phyloP scores from a whole-genome alignment of 2,113 vertebrate species.

The Acrocephalus arundinaceus region DNA sequence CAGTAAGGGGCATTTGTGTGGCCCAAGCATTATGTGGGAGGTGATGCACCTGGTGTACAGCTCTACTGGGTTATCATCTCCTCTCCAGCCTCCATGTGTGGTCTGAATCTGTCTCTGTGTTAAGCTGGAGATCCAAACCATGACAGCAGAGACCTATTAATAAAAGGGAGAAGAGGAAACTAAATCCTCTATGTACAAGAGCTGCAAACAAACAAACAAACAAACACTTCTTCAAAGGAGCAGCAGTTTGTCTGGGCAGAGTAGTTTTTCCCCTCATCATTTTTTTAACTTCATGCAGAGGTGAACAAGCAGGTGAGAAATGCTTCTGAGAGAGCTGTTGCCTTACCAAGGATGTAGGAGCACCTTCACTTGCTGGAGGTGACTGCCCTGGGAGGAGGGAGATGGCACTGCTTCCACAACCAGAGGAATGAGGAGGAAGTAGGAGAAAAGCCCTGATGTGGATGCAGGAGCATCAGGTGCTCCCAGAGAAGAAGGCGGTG shows the following conservation, averaged over 20 bases:
- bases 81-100: background rate
- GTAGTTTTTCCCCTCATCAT: rapidly evolving
- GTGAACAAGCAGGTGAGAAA: background rate
- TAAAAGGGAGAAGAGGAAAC: background rate
- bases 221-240: background rate
- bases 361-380: background rate
- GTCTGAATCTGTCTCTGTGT: background rate
- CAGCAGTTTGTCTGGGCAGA: background rate
- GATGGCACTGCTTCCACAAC: rapidly evolving
- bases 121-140: rapidly evolving
- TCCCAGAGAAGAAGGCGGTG: background rate
- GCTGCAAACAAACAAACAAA: background rate
- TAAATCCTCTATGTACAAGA: rapidly evolving
- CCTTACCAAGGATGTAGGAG: background rate
- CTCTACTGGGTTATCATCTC: background rate
- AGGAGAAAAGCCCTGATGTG: background rate
- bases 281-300: background rate
- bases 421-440: background rate
- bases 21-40: rapidly evolving
- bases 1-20: background rate
- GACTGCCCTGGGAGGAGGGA: background rate
- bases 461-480: rapidly evolving
- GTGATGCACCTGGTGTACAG: background rate
- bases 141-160: background rate
- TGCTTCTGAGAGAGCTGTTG: background rate